Percentiles rank a stretch among this genome's conserved stretches.
These are phyloP conservation scores for Saturnia pavonia DNA, from an alignment of 2,888 invertebrate genomes.

Conservation along the genomic window DNA sequence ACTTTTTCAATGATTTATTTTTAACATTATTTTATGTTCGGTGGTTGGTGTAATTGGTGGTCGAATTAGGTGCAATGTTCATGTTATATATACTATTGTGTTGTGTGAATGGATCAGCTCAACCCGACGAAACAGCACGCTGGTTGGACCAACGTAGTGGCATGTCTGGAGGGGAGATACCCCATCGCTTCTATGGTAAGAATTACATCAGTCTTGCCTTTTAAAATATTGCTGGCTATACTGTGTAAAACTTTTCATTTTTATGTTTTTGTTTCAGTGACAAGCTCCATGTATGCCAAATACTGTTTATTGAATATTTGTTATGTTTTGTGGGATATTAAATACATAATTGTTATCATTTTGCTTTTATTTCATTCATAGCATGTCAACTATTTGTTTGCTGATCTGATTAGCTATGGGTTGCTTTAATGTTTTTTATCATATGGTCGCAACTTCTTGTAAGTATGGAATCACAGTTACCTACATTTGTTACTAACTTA, in stretches of 20 bases:
- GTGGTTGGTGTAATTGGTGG: constrained; percentile 76
- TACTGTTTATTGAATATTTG: constrained; percentile 39
- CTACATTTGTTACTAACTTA: constrained; percentile 29
- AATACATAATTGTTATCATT: constrained; percentile 33
- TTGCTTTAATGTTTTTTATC: constrained; percentile 22
- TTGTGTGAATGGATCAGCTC: constrained; percentile 80
- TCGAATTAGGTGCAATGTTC: constrained; percentile 79
- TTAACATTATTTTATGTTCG: constrained; percentile 75
- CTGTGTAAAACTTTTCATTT: constrained; percentile 34
- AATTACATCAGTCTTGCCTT: constrained; percentile 30
- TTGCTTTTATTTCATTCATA: constrained; percentile 39
- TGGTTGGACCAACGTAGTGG: constrained; percentile 75
- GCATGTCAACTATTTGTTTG: constrained; percentile 28
- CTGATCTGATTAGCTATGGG: constrained; percentile 15
- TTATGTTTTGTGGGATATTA: constrained; percentile 37
- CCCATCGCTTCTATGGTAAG: constrained; percentile 80
- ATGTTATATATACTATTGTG: constrained; percentile 82
- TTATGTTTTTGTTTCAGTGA: constrained; percentile 67
- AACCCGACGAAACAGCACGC: constrained; percentile 76
- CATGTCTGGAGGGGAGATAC: constrained; percentile 61
- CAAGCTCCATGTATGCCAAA: constrained; percentile 53
- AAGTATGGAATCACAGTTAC: constrained; percentile 14
- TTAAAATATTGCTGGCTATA: constrained; percentile 21
- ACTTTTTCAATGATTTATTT: constrained; percentile 46
- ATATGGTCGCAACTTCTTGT: constrained; percentile 27